Conservation (phyloP, 2,113 vertebrate species). For the Apteryx mantelli region DNA sequence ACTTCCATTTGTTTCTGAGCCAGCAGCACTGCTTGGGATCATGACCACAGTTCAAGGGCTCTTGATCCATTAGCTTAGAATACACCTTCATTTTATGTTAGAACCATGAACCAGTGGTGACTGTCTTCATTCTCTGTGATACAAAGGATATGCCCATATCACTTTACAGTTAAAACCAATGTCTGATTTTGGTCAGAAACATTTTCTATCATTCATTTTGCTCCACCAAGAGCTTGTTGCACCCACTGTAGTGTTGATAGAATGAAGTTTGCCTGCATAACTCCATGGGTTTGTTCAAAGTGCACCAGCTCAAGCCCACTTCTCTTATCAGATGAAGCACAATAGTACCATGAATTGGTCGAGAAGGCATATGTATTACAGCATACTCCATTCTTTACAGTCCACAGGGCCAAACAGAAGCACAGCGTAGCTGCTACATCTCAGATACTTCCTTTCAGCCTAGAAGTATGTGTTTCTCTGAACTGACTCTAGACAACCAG, state of each 20-base stretch:
- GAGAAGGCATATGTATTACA: not conserved
- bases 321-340: not conserved
- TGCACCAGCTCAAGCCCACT: not conserved
- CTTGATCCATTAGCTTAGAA: not conserved
- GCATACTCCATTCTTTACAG: not conserved
- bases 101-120: not conserved
- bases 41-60: not conserved
- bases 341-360: too few species aligned
- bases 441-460: not conserved
- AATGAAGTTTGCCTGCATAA: not conserved
- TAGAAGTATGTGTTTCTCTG: not conserved
- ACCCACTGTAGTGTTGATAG: not conserved
- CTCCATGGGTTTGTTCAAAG: not conserved
- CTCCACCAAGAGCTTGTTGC: too few species aligned
- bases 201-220: not conserved
- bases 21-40: not conserved
- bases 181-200: not conserved
- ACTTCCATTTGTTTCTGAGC: not conserved
- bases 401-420: not conserved
- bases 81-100: not conserved
- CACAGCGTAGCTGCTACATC: too few species aligned
- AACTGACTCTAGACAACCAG: not conserved
- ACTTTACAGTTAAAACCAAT: not conserved
- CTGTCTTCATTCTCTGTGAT: not conserved
- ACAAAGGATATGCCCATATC: not conserved